Conservation (phyloP, 2,888 invertebrate species). For the Miltochrista miniata region DNA sequence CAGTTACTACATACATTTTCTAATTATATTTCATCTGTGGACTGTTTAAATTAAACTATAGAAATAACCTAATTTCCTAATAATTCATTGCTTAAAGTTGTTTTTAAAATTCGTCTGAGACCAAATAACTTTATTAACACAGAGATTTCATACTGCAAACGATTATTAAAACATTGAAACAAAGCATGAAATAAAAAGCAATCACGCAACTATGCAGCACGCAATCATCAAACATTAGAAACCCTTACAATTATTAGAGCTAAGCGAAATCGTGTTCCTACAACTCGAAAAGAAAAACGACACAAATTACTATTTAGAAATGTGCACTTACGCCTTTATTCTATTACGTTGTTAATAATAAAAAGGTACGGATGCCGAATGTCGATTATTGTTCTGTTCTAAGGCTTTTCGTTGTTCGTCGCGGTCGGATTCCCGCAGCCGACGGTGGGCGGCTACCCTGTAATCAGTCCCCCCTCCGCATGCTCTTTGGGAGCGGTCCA, state of each 20-base stretch:
- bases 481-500: constrained; percentile 58
- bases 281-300: constrained; percentile 37
- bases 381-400: constrained; percentile 58
- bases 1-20: constrained; percentile 22
- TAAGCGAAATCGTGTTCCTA: constrained; percentile 58
- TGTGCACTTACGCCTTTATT: constrained; percentile 30
- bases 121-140: neutral
- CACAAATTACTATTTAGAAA: constrained; percentile 34
- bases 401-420: constrained; percentile 48
- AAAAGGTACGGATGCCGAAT: constrained; percentile 29
- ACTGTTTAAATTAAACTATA: constrained; percentile 8
- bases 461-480: constrained; percentile 62
- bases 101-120: neutral
- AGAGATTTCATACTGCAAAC: neutral
- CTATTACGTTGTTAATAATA: constrained; percentile 16
- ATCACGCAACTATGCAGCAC: constrained; percentile 52
- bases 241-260: constrained; percentile 54
- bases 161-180: constrained; percentile 17
- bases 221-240: constrained; percentile 52
- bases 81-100: too few relatives aligned
- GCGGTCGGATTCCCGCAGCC: constrained; percentile 52
- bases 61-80: neutral
- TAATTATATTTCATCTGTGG: constrained; percentile 18
- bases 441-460: constrained; percentile 76
- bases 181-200: constrained; percentile 42